Conservation (phyloP, 2,113 vertebrate species). For the Phylloscopus trochilus region DNA sequence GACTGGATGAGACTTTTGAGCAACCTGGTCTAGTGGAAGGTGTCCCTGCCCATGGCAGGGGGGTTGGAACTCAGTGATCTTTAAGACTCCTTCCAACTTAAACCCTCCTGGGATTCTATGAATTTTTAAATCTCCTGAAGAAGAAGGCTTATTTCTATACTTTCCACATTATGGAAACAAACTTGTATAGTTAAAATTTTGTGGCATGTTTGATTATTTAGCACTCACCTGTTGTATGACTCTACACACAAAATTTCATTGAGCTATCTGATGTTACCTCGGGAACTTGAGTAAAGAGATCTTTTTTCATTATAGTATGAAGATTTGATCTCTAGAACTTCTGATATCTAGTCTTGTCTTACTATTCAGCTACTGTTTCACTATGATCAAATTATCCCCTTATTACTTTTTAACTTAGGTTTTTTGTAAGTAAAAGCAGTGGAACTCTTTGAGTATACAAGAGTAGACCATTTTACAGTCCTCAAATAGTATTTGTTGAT, state of each 20-base stretch:
- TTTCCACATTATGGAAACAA: background rate
- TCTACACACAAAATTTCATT: background rate
- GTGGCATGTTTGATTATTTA: background rate
- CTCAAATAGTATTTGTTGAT: background rate
- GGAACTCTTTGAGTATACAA: background rate
- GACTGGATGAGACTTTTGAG: background rate
- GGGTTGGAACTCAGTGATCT: fast-evolving
- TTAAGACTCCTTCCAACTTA: background rate
- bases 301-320: background rate
- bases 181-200: background rate
- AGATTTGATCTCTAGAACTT: background rate
- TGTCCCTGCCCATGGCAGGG: too few relatives aligned
- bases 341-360: background rate
- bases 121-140: background rate
- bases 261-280: background rate
- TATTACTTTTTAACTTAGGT: background rate
- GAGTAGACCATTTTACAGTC: background rate
- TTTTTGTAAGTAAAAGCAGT: background rate
- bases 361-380: background rate
- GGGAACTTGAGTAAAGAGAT: background rate
- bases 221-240: background rate
- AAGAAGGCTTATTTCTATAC: background rate
- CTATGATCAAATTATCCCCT: background rate
- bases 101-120: background rate
- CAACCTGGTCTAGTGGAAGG: background rate